Conservation (phyloP, 2,113 vertebrate species). For the Thalassarche chlororhynchos region DNA sequence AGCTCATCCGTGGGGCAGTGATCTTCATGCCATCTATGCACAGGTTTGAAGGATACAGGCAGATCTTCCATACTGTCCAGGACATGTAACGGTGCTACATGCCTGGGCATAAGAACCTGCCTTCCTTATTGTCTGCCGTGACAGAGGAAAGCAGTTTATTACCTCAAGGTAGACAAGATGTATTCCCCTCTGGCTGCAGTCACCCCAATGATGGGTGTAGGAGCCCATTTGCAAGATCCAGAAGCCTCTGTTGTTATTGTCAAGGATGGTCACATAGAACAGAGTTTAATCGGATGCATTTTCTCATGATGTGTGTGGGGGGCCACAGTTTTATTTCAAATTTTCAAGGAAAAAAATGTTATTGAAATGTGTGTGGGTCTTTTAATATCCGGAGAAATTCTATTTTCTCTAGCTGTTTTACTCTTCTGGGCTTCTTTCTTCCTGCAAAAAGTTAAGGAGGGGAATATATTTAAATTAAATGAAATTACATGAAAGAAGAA, state of each 20-base stretch:
- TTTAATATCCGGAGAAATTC: background rate
- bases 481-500: background rate
- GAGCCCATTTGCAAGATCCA: background rate
- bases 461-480: conserved; percentile 21
- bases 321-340: background rate
- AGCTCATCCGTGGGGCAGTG: background rate
- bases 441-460: background rate
- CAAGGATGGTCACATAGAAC: background rate
- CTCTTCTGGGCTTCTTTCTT: background rate
- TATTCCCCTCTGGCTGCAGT: background rate
- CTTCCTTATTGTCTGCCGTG: background rate
- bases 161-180: background rate
- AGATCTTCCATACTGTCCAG: background rate
- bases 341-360: background rate
- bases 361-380: background rate
- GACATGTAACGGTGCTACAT: background rate
- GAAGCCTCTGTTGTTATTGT: background rate
- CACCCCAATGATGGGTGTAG: background rate
- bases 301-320: background rate
- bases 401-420: background rate
- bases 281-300: background rate
- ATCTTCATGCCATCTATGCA: background rate
- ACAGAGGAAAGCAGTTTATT: background rate
- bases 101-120: background rate
- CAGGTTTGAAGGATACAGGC: background rate